A percentile compares a stretch with the other conserved stretches of the same genome.
These are phyloP conservation scores for Clitarchus hookeri DNA, from an alignment of 2,888 invertebrate genomes.

Conservation along the genomic window DNA sequence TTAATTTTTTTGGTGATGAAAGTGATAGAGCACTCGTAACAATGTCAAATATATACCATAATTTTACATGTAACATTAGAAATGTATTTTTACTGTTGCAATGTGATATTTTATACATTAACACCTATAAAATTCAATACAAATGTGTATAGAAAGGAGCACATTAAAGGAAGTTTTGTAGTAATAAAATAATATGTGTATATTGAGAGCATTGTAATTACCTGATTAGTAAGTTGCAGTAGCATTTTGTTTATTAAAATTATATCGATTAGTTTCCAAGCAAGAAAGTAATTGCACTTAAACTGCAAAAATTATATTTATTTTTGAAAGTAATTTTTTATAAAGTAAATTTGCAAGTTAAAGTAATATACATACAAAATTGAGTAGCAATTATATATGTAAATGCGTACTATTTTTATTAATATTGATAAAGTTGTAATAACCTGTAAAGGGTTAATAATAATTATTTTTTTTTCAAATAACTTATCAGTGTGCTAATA, in stretches of 20 bases:
- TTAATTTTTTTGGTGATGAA: neutral
- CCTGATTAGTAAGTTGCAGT: neutral
- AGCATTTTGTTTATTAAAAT: neutral
- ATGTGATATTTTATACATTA: neutral
- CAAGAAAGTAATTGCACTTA: neutral
- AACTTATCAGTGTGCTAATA: neutral
- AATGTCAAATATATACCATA: neutral
- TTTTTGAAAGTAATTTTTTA: neutral
- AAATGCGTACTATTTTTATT: neutral
- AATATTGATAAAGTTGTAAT: neutral
- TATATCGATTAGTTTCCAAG: neutral
- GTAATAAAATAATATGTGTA: neutral
- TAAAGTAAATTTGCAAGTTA: neutral
- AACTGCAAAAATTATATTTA: neutral
- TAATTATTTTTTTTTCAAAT: neutral
- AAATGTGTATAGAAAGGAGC: neutral
- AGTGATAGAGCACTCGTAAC: neutral
- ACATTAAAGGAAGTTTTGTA: neutral
- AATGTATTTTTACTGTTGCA: neutral
- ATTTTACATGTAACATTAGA: neutral
- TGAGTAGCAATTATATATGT: too few relatives aligned
- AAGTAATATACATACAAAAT: too few relatives aligned
- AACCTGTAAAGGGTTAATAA: neutral
- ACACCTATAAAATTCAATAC: neutral
- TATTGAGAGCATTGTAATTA: neutral